phyloP scores from a whole-genome alignment of 2,113 vertebrate genomes.

The Myiopsitta monachus region DNA sequence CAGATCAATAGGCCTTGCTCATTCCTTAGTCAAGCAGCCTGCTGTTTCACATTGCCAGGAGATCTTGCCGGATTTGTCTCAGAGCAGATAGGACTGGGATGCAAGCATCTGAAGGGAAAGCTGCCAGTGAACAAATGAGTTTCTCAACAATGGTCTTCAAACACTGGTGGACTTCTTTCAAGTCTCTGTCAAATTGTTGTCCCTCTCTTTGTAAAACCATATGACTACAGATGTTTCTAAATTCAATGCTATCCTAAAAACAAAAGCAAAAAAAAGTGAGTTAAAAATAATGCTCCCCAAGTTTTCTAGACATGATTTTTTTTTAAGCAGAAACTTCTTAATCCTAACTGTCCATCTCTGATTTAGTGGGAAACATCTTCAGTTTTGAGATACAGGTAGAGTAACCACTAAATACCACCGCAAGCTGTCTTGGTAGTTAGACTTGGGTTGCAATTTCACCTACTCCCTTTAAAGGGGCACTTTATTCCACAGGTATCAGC shows the following conservation, averaged over 20 bases:
- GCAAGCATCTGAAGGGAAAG: constrained; percentile 37
- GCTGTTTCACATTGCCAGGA: constrained; percentile 44
- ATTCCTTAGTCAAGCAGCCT: not conserved
- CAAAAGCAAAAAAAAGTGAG: constrained; percentile 8
- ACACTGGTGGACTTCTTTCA: constrained; percentile 53
- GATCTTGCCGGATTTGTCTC: constrained; percentile 67
- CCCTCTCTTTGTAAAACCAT: constrained; percentile 53
- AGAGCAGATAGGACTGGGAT: not conserved
- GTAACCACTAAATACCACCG: not conserved
- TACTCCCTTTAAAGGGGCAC: not conserved
- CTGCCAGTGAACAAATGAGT: constrained; percentile 49
- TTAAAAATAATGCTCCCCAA: not conserved
- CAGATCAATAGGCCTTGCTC: not conserved
- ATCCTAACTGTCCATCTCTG: not conserved
- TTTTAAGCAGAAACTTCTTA: not conserved
- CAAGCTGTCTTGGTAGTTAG: not conserved
- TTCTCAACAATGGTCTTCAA: constrained; percentile 66
- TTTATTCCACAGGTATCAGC: not conserved
- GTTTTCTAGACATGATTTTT: not conserved
- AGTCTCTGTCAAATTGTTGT: constrained; percentile 62
- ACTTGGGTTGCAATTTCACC: not conserved
- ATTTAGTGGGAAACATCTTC: not conserved
- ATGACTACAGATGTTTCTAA: constrained; percentile 70
- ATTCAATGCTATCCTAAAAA: constrained; percentile 65
- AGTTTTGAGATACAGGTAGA: not conserved